phyloP scores from a whole-genome alignment of 1,140 invertebrate genomes.

The Ostrea edulis region DNA sequence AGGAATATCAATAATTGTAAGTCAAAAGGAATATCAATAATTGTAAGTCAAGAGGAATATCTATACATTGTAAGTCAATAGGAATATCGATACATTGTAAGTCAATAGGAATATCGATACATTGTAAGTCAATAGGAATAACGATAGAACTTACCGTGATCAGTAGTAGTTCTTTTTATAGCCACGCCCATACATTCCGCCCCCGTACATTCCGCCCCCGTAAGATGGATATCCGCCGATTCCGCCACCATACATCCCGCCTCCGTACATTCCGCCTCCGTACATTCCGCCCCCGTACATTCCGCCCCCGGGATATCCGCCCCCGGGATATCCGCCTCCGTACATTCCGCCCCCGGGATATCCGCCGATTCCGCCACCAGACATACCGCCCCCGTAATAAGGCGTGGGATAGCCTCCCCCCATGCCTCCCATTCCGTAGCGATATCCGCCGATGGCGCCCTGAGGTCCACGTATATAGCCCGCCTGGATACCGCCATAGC shows the following conservation, averaged over 20 bases:
- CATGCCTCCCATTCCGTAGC: not conserved
- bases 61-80: too few species aligned
- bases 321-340: not conserved
- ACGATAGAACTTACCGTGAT: not conserved
- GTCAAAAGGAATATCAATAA: too few species aligned
- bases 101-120: too few species aligned
- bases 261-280: not conserved
- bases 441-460: not conserved
- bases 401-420: not conserved
- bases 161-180: constrained; percentile 13
- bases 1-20: too few species aligned
- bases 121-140: too few species aligned
- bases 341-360: not conserved
- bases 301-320: not conserved
- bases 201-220: not conserved
- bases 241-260: not conserved
- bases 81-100: too few species aligned
- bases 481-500: not conserved
- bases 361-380: not conserved
- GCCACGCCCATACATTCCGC: not conserved
- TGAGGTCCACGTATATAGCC: not conserved
- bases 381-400: not conserved
- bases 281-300: not conserved
- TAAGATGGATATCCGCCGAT: not conserved
- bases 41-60: too few species aligned